A percentile compares a stretch with the other conserved stretches of the same genome.
phyloP scores from a whole-genome alignment of 2,888 invertebrate species.

The Aleiodes leptofemur region DNA sequence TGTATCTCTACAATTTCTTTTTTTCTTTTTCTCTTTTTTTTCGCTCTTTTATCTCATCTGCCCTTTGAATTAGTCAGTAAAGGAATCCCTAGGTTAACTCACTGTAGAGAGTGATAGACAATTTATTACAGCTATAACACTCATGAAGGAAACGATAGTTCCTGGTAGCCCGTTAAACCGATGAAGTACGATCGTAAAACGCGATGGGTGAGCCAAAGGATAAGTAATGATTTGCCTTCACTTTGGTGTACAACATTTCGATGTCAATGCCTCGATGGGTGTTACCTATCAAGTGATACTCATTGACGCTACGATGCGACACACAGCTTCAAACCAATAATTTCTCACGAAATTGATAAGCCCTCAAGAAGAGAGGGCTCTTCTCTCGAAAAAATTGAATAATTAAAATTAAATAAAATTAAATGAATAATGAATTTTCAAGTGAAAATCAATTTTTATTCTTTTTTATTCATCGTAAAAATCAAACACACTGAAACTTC shows the following conservation, averaged over 20 bases:
- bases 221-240: conserved; percentile 10
- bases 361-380: no score
- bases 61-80: no score
- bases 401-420: no score
- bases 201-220: background rate
- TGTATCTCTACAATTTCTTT: background rate
- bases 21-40: no score
- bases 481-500: background rate
- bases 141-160: background rate
- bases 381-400: no score
- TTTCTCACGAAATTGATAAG: background rate
- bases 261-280: background rate
- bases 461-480: no score
- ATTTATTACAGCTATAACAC: background rate
- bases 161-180: background rate
- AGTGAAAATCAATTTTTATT: no score
- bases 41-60: no score
- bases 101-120: background rate
- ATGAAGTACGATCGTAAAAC: conserved; percentile 17
- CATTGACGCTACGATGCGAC: background rate
- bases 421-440: no score
- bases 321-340: background rate
- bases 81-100: background rate
- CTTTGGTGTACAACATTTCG: background rate
- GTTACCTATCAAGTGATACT: conserved; percentile 6